These are phyloP conservation scores for Forbesichthys papilliferus DNA, from an alignment of 2,113 vertebrate species.

Conservation along the genomic window DNA sequence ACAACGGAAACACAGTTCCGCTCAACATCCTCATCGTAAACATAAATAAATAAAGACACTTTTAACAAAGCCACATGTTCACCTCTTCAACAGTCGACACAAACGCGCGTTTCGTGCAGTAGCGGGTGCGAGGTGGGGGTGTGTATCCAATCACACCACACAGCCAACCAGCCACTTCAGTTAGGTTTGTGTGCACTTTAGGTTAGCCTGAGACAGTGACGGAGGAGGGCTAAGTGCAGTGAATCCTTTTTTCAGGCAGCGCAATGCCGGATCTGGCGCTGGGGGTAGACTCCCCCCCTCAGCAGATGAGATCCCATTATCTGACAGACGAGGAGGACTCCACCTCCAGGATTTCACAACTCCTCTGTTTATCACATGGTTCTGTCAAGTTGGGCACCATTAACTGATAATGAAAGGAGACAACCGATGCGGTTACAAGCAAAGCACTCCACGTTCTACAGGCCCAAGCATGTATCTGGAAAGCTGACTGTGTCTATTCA, in stretches of 20 bases:
- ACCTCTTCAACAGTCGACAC: not conserved
- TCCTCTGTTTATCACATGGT: slow-evolving; percentile 91
- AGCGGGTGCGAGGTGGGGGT: no score
- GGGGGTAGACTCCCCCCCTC: slow-evolving; percentile 54
- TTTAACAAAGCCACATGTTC: not conserved
- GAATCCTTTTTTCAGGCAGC: slow-evolving; percentile 54
- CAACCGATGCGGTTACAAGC: slow-evolving; percentile 89
- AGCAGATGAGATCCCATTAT: slow-evolving; percentile 79
- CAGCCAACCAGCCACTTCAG: slow-evolving; percentile 23
- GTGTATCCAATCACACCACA: not conserved
- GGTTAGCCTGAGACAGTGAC: slow-evolving; percentile 44
- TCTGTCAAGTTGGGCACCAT: slow-evolving; percentile 94
- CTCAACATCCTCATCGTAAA: slow-evolving; percentile 1
- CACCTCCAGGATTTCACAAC: slow-evolving; percentile 87
- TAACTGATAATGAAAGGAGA: slow-evolving; percentile 97
- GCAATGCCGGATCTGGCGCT: slow-evolving; percentile 64
- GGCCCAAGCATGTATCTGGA: slow-evolving; percentile 86
- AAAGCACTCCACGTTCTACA: slow-evolving; percentile 85
- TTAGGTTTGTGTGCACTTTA: slow-evolving; percentile 31
- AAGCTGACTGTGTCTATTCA: slow-evolving; percentile 86
- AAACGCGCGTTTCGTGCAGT: not conserved
- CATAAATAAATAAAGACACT: not conserved
- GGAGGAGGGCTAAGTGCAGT: slow-evolving; percentile 45
- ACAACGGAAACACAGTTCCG: not conserved
- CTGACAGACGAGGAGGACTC: slow-evolving; percentile 78